Percentiles rank a stretch among this genome's conserved stretches.
phyloP scores from a whole-genome alignment of 2,113 vertebrate genomes.

The Ceyx margarethae region DNA sequence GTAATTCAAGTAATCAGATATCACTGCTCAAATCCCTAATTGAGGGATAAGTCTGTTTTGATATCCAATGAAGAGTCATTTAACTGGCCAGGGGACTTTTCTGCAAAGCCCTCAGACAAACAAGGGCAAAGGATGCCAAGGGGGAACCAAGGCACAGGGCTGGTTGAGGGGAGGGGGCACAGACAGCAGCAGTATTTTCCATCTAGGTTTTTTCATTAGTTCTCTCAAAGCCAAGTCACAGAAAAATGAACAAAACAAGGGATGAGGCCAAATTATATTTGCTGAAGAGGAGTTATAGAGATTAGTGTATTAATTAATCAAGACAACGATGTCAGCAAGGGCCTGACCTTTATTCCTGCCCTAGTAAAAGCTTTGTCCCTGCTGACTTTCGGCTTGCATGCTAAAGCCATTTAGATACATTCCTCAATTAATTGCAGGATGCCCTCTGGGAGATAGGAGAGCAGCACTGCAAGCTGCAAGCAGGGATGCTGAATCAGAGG shows the following conservation, averaged over 20 bases:
- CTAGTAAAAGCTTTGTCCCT: conserved; percentile 20
- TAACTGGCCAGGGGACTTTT: not conserved
- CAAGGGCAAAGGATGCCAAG: not conserved
- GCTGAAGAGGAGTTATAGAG: conserved; percentile 46
- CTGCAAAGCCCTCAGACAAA: not conserved
- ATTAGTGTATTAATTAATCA: conserved; percentile 56
- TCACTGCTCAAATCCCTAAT: not conserved
- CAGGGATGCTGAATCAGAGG: conserved; percentile 14
- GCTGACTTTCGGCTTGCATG: not conserved
- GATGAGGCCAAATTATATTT: conserved; percentile 18
- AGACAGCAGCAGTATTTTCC: not conserved
- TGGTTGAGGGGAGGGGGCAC: accelerated
- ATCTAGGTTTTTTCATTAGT: not conserved
- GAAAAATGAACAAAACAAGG: conserved; percentile 13
- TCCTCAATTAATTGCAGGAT: conserved; percentile 14
- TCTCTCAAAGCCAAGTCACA: not conserved
- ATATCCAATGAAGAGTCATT: not conserved
- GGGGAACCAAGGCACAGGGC: not conserved
- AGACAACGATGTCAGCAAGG: conserved; percentile 19
- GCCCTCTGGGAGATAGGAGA: not conserved
- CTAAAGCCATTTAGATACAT: conserved; percentile 39
- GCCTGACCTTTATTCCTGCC: conserved; percentile 50
- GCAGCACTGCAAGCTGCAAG: not conserved
- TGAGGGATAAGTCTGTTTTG: not conserved
- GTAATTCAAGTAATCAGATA: not conserved